Conservation (phyloP, 2,888 invertebrate genomes). For the Diadegma fenestrale region DNA sequence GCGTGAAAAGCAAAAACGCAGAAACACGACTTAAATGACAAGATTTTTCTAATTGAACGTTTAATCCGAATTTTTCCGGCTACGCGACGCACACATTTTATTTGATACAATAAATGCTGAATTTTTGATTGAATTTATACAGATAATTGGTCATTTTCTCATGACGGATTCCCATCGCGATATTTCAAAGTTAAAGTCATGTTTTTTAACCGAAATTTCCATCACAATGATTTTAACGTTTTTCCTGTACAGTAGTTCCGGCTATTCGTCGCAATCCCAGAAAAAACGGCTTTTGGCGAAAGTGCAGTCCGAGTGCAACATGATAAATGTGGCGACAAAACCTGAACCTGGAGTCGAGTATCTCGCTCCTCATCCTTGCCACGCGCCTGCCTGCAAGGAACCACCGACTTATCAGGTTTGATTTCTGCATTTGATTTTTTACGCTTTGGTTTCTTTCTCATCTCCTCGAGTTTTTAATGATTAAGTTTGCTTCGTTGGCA, state of each 20-base stretch:
- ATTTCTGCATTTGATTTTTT: conserved; percentile 34
- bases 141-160: too few species aligned
- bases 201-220: not conserved
- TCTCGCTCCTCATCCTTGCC: conserved; percentile 84
- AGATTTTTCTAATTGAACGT: not conserved
- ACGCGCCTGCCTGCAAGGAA: conserved; percentile 86
- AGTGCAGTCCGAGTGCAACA: conserved; percentile 91
- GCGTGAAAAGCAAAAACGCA: too few species aligned
- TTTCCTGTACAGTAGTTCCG: conserved; percentile 77
- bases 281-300: conserved; percentile 95
- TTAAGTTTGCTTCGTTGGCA: too few species aligned
- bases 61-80: not conserved
- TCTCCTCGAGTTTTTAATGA: not conserved
- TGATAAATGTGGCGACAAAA: conserved; percentile 87
- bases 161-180: too few species aligned
- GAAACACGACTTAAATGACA: not conserved
- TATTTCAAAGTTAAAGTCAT: too few species aligned
- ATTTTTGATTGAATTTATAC: too few species aligned
- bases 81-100: not conserved
- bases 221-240: not conserved
- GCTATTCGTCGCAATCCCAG: conserved; percentile 90
- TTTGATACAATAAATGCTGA: not conserved
- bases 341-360: conserved; percentile 87
- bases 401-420: conserved; percentile 84
- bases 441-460: conserved; percentile 12